Conservation (phyloP, 2,797 vertebrate species). For the Craterocephalus amniculus region DNA sequence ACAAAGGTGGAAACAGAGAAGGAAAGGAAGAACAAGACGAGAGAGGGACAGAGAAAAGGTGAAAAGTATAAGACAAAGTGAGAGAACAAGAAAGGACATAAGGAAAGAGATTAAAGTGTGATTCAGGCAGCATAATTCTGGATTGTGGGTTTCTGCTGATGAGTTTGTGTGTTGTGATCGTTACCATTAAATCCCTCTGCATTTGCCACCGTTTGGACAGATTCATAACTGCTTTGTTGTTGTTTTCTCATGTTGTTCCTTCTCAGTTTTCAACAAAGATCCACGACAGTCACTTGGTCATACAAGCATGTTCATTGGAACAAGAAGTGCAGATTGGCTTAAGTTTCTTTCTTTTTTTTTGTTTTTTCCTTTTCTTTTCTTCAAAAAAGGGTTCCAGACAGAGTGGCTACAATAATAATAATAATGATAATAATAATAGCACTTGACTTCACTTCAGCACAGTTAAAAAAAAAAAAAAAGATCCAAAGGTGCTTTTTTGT, state of each 20-base stretch:
- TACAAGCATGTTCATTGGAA: slow-evolving; percentile 70
- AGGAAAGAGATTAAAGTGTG: slow-evolving; percentile 33
- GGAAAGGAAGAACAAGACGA: neutral
- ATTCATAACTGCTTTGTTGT: slow-evolving; percentile 33
- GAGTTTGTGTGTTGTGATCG: slow-evolving; percentile 48
- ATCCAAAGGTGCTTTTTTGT: slow-evolving; percentile 68
- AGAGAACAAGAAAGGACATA: slow-evolving; percentile 4
- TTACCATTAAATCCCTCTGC: slow-evolving; percentile 62
- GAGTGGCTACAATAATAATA: slow-evolving; percentile 69
- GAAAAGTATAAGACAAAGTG: neutral
- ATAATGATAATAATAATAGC: slow-evolving; percentile 67
- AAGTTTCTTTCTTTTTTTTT: slow-evolving; percentile 31
- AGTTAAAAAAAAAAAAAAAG: slow-evolving; percentile 69
- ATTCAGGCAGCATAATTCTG: slow-evolving; percentile 68
- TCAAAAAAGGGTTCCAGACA: slow-evolving; percentile 70
- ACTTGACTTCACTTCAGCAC: slow-evolving; percentile 78
- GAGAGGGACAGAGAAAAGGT: neutral
- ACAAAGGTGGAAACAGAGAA: slow-evolving; percentile 1
- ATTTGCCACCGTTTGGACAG: slow-evolving; percentile 43
- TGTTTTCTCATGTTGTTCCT: slow-evolving; percentile 56
- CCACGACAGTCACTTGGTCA: slow-evolving; percentile 70
- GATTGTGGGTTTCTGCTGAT: slow-evolving; percentile 47
- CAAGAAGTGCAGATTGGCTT: slow-evolving; percentile 70
- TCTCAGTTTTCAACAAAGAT: slow-evolving; percentile 56
- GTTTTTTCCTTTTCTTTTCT: slow-evolving; percentile 52